phyloP scores from a whole-genome alignment of 2,113 vertebrate species.

The Oryzias celebensis region DNA sequence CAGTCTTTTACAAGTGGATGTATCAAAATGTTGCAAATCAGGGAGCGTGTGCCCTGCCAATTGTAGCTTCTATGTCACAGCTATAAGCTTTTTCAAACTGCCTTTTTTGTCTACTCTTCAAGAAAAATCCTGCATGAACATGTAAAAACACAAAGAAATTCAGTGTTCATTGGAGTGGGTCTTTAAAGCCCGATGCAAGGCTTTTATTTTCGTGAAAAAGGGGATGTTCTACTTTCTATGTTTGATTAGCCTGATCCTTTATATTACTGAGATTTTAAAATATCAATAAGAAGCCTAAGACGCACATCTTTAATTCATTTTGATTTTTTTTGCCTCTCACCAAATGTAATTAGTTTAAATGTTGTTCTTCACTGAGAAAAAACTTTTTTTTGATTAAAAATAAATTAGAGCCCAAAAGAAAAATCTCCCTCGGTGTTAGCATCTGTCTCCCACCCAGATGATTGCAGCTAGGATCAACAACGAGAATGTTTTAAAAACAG shows the following conservation, averaged over 20 bases:
- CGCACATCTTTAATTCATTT: neutral
- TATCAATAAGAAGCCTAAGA: neutral
- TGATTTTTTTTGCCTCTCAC: neutral
- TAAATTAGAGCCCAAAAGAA: neutral
- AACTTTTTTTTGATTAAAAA: neutral
- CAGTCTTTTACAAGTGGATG: too few relatives aligned
- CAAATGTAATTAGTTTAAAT: neutral
- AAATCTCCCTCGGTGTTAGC: neutral
- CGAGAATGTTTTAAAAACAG: too few relatives aligned
- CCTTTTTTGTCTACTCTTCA: too few relatives aligned
- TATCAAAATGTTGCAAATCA: too few relatives aligned
- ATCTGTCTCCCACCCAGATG: neutral
- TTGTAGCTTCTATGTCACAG: too few relatives aligned
- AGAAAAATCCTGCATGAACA: too few relatives aligned
- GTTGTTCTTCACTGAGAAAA: neutral
- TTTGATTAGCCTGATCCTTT: neutral
- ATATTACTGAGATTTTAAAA: neutral
- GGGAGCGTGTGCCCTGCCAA: too few relatives aligned
- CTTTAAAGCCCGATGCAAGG: too few relatives aligned
- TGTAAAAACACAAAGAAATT: too few relatives aligned
- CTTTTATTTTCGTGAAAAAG: constrained; percentile 1
- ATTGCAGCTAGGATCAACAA: neutral
- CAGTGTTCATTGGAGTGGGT: too few relatives aligned
- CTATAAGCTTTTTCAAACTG: too few relatives aligned
- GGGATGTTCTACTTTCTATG: neutral